A percentile compares a stretch with the other conserved stretches of the same genome.
Evolutionary conservation across 2,113 vertebrate species (phyloP).

Genomic region (Pipra filicauda): DNA sequence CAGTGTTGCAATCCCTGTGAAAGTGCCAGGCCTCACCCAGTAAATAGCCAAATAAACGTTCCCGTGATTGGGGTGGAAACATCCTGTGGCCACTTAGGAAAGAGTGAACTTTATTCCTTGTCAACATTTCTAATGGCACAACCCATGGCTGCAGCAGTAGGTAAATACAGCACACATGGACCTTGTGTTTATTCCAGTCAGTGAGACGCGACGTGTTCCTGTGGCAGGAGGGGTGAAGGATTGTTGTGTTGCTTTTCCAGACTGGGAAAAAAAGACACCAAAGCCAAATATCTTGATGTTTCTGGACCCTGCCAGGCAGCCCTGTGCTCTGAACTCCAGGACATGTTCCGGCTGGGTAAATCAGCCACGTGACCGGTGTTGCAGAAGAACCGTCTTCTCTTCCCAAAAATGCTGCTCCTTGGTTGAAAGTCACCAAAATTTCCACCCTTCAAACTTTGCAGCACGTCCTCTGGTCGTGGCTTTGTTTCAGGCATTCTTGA

Average conservation of each 20-base stretch:
- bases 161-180: slow-evolving; percentile 1
- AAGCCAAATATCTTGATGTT: neutral
- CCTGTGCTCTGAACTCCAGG: neutral
- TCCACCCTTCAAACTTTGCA: neutral
- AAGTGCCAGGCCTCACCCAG: slow-evolving; percentile 27
- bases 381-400: neutral
- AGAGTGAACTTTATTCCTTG: slow-evolving; percentile 60
- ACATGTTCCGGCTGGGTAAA: neutral
- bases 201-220: neutral
- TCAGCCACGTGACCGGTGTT: neutral
- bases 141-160: neutral
- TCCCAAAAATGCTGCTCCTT: neutral
- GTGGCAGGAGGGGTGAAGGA: neutral
- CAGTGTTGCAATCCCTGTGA: slow-evolving; percentile 3
- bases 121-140: slow-evolving; percentile 15
- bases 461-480: accelerated
- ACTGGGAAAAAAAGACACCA: neutral
- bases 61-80: slow-evolving; percentile 49
- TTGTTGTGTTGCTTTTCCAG: neutral
- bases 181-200: neutral
- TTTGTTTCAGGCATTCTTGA: neutral
- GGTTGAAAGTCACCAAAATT: neutral
- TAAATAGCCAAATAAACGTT: slow-evolving; percentile 19
- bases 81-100: slow-evolving; percentile 34
- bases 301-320: neutral